A percentile compares a stretch with the other conserved stretches of the same genome.
phyloP scores from a whole-genome alignment of 2,888 invertebrate genomes.

The Philonicus albiceps region DNA sequence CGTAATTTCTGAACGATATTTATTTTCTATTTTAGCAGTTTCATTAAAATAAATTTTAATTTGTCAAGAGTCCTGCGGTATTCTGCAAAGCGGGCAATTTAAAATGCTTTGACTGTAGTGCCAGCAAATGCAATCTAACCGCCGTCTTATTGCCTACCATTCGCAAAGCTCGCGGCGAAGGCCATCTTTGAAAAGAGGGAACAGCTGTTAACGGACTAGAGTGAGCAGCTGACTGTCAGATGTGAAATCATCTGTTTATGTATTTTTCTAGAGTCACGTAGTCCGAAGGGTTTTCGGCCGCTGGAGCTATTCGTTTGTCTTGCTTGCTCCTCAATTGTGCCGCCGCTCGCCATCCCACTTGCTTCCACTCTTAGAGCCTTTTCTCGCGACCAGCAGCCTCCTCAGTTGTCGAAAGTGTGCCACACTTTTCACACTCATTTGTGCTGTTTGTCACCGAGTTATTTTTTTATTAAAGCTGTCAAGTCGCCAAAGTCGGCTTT shows the following conservation, averaged over 20 bases:
- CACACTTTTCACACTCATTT: neutral
- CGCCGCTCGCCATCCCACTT: neutral
- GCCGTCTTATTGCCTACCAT: neutral
- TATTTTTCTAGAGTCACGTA: neutral
- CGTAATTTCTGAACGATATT: too few species aligned
- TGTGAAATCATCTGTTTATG: neutral
- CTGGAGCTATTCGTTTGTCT: neutral
- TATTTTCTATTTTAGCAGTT: too few species aligned
- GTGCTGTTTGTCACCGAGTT: neutral
- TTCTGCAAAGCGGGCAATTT: neutral
- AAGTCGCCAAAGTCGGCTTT: neutral
- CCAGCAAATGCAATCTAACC: neutral
- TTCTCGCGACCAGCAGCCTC: neutral
- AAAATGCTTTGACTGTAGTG: neutral
- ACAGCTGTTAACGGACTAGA: neutral
- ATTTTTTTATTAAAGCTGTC: neutral
- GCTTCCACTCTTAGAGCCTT: neutral
- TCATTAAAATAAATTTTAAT: too few species aligned
- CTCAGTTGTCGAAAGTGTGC: neutral
- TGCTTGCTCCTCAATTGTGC: neutral
- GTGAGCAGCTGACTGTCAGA: conserved; percentile 3
- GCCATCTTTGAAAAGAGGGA: neutral
- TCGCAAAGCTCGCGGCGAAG: neutral
- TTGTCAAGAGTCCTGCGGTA: neutral
- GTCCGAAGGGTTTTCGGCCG: neutral